Evolutionary conservation across 2,113 vertebrate species (phyloP).

Genomic region (Corythoichthys haematopterus): DNA sequence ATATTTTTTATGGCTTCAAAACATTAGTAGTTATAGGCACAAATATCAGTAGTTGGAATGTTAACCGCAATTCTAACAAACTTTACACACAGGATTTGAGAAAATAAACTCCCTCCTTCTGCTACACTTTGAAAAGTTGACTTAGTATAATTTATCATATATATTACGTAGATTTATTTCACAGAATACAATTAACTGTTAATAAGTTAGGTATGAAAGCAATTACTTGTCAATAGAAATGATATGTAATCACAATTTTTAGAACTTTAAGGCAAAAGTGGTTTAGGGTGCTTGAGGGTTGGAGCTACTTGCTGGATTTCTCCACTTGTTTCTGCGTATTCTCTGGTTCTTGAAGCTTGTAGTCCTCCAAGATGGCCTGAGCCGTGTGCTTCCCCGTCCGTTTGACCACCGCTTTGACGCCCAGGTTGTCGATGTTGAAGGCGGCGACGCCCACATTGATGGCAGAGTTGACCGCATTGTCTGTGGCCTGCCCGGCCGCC

Average conservation of each 20-base stretch:
- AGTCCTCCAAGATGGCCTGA: slow-evolving; percentile 85
- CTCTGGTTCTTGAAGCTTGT: slow-evolving; percentile 75
- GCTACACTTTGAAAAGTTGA: not conserved
- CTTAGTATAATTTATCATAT: not conserved
- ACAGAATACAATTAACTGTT: slow-evolving; percentile 5
- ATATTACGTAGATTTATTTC: slow-evolving; percentile 8
- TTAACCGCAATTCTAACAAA: not conserved
- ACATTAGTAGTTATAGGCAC: not conserved
- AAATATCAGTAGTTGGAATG: not conserved
- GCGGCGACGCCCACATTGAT: slow-evolving; percentile 90
- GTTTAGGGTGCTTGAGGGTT: slow-evolving; percentile 4
- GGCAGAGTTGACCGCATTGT: slow-evolving; percentile 87
- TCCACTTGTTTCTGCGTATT: slow-evolving; percentile 45
- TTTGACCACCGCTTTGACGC: slow-evolving; percentile 91
- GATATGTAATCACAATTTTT: slow-evolving; percentile 30
- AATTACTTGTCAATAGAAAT: slow-evolving; percentile 33
- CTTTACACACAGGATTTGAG: slow-evolving; percentile 4
- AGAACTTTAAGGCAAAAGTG: slow-evolving; percentile 51
- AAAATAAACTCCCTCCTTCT: not conserved
- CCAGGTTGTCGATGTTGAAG: slow-evolving; percentile 92
- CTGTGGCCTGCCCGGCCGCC: slow-evolving; percentile 86
- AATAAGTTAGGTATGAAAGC: slow-evolving; percentile 14
- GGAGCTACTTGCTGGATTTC: slow-evolving; percentile 49
- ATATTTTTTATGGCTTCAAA: not conserved
- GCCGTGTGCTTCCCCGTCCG: slow-evolving; percentile 89